Percentiles rank a stretch among this genome's conserved stretches.
Conservation (phyloP, 2,113 vertebrate species). For the Zosterops japonicus region DNA sequence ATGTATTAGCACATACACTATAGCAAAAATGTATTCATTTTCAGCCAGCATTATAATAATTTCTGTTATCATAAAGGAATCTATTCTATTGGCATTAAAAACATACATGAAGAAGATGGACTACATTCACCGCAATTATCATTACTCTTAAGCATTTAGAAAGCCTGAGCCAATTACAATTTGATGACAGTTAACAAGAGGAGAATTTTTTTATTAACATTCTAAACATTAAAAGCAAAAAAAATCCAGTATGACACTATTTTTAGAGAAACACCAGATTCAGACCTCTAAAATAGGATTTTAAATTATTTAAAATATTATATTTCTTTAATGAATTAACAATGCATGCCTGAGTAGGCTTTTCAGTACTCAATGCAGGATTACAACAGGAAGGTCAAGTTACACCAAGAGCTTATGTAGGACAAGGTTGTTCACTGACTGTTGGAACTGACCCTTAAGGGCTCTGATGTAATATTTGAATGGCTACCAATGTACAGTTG, state of each 20-base stretch:
- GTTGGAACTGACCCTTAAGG: not conserved
- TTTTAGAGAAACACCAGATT: conserved; percentile 14
- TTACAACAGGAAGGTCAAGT: not conserved
- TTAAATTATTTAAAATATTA: conserved; percentile 52
- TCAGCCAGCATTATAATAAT: conserved; percentile 45
- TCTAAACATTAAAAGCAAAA: conserved; percentile 23
- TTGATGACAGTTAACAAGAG: conserved; percentile 4
- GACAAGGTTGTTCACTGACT: conserved; percentile 1
- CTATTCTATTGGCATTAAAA: conserved; percentile 47
- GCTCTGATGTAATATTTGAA: conserved; percentile 32
- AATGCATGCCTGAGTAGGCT: not conserved
- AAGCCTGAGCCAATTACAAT: conserved; percentile 23
- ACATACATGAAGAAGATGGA: conserved; percentile 40
- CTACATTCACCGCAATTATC: conserved; percentile 31
- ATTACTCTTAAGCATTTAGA: conserved; percentile 48
- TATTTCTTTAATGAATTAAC: conserved; percentile 55
- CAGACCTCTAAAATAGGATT: not conserved
- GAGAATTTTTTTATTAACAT: conserved; percentile 50
- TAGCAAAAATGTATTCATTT: conserved; percentile 40
- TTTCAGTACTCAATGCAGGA: conserved; percentile 16
- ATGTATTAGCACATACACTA: not conserved
- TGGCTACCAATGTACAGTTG: not conserved
- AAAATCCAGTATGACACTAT: not conserved
- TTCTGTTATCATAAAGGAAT: conserved; percentile 48
- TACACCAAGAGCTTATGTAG: not conserved